Evolutionary conservation across 2,888 invertebrate species (phyloP).

Genomic region (Polietes domitor): DNA sequence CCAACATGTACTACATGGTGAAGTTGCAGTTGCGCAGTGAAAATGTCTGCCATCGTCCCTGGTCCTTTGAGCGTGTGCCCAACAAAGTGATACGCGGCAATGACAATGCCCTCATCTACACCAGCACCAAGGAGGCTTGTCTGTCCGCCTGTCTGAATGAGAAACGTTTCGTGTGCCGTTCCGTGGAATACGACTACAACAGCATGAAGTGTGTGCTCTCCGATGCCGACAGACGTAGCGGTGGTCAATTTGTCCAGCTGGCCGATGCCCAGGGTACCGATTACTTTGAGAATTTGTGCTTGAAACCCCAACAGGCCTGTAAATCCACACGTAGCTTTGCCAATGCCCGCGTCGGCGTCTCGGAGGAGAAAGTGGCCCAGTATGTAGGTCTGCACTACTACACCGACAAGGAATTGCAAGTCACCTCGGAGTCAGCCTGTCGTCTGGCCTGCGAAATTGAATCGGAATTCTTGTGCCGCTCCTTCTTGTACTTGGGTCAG

Average conservation of each 20-base stretch:
- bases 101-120: constrained; percentile 95
- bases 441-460: constrained; percentile 95
- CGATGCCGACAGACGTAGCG: constrained; percentile 93
- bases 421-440: constrained; percentile 94
- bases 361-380: constrained; percentile 95
- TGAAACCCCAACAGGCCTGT: constrained; percentile 93
- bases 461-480: constrained; percentile 94
- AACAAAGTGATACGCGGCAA: constrained; percentile 94
- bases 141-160: constrained; percentile 95
- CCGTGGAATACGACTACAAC: constrained; percentile 96
- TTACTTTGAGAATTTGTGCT: constrained; percentile 94
- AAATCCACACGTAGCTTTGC: constrained; percentile 90
- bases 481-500: constrained; percentile 87
- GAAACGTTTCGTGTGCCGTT: constrained; percentile 95
- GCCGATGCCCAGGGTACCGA: constrained; percentile 90
- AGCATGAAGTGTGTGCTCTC: constrained; percentile 95
- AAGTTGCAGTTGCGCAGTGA: constrained; percentile 93
- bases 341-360: constrained; percentile 92
- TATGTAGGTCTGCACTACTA: constrained; percentile 96
- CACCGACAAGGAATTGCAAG: constrained; percentile 95
- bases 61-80: constrained; percentile 96
- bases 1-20: constrained; percentile 97
- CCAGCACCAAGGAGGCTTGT: constrained; percentile 96
- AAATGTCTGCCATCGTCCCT: constrained; percentile 94
- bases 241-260: constrained; percentile 93